These are phyloP conservation scores for Pelobates fuscus DNA, from an alignment of 2,113 vertebrate species.

Conservation along the genomic window DNA sequence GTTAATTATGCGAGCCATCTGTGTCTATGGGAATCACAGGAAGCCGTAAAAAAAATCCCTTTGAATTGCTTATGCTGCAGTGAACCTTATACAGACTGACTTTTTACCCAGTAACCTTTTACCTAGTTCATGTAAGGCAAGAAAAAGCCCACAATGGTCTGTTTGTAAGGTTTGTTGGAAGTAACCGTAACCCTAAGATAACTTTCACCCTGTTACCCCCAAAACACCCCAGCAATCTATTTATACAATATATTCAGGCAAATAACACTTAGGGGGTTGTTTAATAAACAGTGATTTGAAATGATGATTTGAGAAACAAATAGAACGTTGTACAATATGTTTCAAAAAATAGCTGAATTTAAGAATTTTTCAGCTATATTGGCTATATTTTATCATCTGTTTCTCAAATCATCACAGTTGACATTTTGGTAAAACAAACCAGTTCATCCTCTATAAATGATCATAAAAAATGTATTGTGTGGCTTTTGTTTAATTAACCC, in stretches of 20 bases:
- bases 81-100: conserved; percentile 33
- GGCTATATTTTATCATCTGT: too few relatives aligned
- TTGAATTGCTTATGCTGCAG: neutral
- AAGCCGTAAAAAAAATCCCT: neutral
- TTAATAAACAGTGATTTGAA: too few relatives aligned
- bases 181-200: conserved; percentile 21
- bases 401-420: too few relatives aligned
- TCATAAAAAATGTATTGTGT: too few relatives aligned
- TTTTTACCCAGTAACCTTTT: conserved; percentile 46
- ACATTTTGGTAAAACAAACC: too few relatives aligned
- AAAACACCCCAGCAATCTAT: neutral
- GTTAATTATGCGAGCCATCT: neutral
- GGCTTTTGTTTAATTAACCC: too few relatives aligned
- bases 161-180: conserved; percentile 24
- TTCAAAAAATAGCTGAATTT: too few relatives aligned
- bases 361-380: too few relatives aligned
- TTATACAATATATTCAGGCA: neutral
- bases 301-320: too few relatives aligned
- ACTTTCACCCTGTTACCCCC: conserved; percentile 21
- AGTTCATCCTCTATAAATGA: too few relatives aligned
- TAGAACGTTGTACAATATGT: too few relatives aligned
- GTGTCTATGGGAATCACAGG: conserved; percentile 32
- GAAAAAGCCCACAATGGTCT: conserved; percentile 18
- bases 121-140: conserved; percentile 20
- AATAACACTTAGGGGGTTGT: neutral